phyloP scores from a whole-genome alignment of 2,797 vertebrate species.

The Mycteria americana region DNA sequence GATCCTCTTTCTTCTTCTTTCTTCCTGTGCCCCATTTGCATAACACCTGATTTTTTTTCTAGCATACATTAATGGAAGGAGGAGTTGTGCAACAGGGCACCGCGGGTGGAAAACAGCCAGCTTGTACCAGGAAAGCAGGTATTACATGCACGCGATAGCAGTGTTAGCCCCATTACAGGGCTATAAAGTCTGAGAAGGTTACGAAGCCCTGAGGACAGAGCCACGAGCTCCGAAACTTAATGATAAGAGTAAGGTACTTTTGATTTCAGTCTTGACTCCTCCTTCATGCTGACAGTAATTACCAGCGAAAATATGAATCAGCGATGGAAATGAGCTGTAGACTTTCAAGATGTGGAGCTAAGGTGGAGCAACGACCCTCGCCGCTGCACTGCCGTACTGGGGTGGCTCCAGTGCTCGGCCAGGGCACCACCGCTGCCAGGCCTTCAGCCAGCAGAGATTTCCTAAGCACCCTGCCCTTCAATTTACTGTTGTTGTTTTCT shows the following conservation, averaged over 20 bases:
- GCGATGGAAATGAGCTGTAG: not conserved
- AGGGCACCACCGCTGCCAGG: not conserved
- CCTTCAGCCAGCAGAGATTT: not conserved
- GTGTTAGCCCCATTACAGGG: not conserved
- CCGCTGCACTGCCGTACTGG: fast-evolving
- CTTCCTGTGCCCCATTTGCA: not conserved
- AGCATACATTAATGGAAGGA: not conserved
- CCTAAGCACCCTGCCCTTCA: not conserved
- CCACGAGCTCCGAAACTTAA: not conserved
- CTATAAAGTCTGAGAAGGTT: not conserved
- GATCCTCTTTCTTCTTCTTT: not conserved
- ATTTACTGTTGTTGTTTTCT: constrained; percentile 14
- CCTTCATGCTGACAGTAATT: not conserved
- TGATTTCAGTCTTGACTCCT: not conserved
- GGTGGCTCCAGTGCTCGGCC: not conserved
- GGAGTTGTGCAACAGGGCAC: not conserved
- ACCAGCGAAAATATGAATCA: not conserved
- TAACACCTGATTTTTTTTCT: not conserved
- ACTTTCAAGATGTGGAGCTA: not conserved
- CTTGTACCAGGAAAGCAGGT: not conserved
- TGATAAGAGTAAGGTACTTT: not conserved
- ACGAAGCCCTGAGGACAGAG: not conserved
- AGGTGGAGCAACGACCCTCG: not conserved
- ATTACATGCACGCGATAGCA: not conserved
- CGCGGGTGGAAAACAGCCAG: not conserved